phyloP scores from a whole-genome alignment of 2,113 vertebrate genomes.

The Psittacus erithacus region DNA sequence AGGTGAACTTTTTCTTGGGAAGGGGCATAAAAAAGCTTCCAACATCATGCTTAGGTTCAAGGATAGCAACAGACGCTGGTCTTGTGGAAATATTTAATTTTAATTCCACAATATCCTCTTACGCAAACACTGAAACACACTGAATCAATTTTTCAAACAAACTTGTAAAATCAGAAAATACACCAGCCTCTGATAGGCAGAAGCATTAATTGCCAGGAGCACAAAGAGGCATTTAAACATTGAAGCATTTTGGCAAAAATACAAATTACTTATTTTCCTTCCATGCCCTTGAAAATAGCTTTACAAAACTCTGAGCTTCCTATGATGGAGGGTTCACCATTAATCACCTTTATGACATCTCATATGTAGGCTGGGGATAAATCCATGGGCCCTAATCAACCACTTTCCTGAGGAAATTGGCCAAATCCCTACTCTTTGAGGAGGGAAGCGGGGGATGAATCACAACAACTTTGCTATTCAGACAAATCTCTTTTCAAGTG shows the following conservation, averaged over 20 bases:
- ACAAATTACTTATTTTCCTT: constrained; percentile 73
- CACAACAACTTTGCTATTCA: constrained; percentile 77
- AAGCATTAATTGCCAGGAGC: constrained; percentile 68
- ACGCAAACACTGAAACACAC: constrained; percentile 68
- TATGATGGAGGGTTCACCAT: constrained; percentile 73
- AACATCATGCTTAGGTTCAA: background rate
- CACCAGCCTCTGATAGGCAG: constrained; percentile 56
- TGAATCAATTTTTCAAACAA: constrained; percentile 71
- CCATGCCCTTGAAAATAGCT: constrained; percentile 77
- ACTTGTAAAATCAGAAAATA: constrained; percentile 71
- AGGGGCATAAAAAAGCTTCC: constrained; percentile 10
- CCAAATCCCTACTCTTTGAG: constrained; percentile 72
- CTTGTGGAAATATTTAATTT: constrained; percentile 59
- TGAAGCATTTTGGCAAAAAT: constrained; percentile 70
- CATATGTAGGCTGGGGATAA: constrained; percentile 71
- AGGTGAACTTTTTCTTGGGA: constrained; percentile 13
- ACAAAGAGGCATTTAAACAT: constrained; percentile 77
- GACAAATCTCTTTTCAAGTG: constrained; percentile 83
- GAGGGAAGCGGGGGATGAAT: constrained; percentile 71
- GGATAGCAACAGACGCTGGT: background rate
- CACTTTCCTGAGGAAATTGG: constrained; percentile 86
- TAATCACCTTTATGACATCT: constrained; percentile 83
- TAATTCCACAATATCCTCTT: constrained; percentile 57
- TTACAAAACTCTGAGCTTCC: constrained; percentile 77
- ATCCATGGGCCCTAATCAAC: constrained; percentile 78